phyloP scores from a whole-genome alignment of 2,888 invertebrate species.

The Homarus gammarus region DNA sequence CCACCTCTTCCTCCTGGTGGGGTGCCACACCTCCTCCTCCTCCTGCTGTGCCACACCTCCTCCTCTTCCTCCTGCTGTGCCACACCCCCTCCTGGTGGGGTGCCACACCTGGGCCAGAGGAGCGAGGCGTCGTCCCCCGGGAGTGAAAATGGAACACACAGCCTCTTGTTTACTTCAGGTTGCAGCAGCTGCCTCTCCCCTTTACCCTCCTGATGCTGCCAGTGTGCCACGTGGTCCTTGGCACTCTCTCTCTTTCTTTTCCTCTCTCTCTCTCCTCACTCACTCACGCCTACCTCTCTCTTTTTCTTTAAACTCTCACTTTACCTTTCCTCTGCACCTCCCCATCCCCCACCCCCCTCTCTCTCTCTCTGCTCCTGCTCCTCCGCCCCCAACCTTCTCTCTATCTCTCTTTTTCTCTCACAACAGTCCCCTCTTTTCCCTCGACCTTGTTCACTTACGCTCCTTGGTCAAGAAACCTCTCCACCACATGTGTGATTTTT shows the following conservation, averaged over 20 bases:
- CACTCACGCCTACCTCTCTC: background rate
- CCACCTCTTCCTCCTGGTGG: no score
- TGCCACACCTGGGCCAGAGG: no score
- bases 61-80: no score
- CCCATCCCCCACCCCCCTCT: conserved; percentile 11
- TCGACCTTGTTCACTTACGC: conserved; percentile 50
- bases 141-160: conserved; percentile 34
- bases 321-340: conserved; percentile 18
- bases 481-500: no score
- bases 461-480: background rate
- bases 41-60: no score
- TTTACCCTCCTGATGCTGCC: background rate
- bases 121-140: no score
- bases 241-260: conserved; percentile 5
- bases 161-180: background rate
- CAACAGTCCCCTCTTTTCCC: conserved; percentile 33
- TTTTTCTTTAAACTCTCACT: conserved; percentile 23
- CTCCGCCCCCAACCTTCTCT: background rate
- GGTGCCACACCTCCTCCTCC: no score
- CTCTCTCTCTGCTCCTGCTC: background rate
- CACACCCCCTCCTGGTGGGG: no score
- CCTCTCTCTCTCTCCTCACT: conserved; percentile 20
- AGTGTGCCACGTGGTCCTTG: conserved; percentile 27
- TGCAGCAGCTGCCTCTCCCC: conserved; percentile 2
- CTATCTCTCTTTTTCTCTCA: conserved; percentile 2